Conservation (phyloP, 2,888 invertebrate genomes). For the Elegia similella region DNA sequence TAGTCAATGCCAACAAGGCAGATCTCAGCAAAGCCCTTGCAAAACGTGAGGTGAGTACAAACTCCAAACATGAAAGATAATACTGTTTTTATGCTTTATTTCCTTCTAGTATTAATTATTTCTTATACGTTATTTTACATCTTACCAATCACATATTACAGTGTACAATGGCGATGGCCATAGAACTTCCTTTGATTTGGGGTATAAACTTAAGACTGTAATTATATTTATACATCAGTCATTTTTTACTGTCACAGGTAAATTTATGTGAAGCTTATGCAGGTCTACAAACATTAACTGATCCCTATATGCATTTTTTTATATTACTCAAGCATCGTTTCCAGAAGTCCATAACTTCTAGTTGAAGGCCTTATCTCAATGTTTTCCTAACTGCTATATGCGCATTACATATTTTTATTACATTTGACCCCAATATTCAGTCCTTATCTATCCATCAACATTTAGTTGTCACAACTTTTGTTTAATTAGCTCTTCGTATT, state of each 20-base stretch:
- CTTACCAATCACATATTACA: not conserved
- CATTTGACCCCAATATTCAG: not conserved
- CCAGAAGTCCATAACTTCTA: no score
- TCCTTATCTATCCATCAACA: not conserved
- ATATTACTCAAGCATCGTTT: no score
- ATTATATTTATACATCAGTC: no score
- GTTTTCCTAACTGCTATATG: not conserved
- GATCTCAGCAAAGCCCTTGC: slow-evolving; percentile 87
- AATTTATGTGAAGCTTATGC: no score
- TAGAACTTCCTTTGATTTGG: no score
- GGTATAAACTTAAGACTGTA: no score
- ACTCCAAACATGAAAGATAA: slow-evolving; percentile 27
- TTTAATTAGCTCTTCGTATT: not conserved
- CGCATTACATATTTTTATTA: not conserved
- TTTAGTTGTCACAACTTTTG: not conserved
- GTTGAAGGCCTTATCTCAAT: not conserved
- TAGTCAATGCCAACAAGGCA: slow-evolving; percentile 92
- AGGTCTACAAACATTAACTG: no score
- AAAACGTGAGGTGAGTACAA: slow-evolving; percentile 85
- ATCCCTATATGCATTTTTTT: no score
- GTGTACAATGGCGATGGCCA: not conserved
- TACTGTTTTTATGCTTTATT: slow-evolving; percentile 2
- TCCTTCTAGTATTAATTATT: not conserved
- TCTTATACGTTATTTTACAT: not conserved
- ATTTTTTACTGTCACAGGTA: no score